Conservation (phyloP, 2,888 invertebrate genomes). For the Holacanthella duospinosa region DNA sequence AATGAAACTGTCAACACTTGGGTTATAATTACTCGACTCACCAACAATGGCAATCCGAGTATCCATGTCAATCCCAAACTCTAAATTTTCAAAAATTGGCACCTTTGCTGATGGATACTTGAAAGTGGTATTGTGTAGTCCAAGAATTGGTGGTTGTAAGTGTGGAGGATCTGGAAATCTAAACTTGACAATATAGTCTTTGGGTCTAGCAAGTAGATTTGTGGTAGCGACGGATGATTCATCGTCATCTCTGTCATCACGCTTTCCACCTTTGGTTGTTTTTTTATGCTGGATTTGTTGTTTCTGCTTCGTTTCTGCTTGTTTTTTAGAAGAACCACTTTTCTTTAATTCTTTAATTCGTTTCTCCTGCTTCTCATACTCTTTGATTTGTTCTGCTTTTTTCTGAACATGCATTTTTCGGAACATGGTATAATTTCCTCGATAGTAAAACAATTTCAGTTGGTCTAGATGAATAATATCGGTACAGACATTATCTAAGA, state of each 20-base stretch:
- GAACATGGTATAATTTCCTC: conserved; percentile 95
- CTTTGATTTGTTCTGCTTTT: conserved; percentile 85
- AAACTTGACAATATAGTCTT: conserved; percentile 96
- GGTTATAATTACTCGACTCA: conserved; percentile 11
- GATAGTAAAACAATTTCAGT: conserved; percentile 89
- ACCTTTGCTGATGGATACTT: conserved; percentile 35
- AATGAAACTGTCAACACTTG: too few relatives aligned
- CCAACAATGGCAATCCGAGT: conserved; percentile 75
- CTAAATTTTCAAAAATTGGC: conserved; percentile 61
- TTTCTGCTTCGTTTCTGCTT: conserved; percentile 51
- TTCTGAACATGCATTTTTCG: conserved; percentile 98
- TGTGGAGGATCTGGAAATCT: conserved; percentile 94
- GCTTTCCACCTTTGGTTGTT: conserved; percentile 38
- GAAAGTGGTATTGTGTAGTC: conserved; percentile 60
- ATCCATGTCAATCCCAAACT: conserved; percentile 91
- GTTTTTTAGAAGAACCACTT: conserved; percentile 89
- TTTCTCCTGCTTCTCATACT: conserved; percentile 97
- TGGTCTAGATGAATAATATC: conserved; percentile 96
- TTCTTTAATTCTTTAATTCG: conserved; percentile 87
- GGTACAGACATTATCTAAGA: conserved; percentile 98
- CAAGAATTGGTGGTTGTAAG: conserved; percentile 91
- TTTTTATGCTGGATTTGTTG: conserved; percentile 39
- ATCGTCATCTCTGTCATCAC: conserved; percentile 31
- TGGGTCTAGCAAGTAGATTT: conserved; percentile 76
- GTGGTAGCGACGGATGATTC: conserved; percentile 43